Conservation (phyloP, 2,113 vertebrate species). For the Zootoca vivipara region DNA sequence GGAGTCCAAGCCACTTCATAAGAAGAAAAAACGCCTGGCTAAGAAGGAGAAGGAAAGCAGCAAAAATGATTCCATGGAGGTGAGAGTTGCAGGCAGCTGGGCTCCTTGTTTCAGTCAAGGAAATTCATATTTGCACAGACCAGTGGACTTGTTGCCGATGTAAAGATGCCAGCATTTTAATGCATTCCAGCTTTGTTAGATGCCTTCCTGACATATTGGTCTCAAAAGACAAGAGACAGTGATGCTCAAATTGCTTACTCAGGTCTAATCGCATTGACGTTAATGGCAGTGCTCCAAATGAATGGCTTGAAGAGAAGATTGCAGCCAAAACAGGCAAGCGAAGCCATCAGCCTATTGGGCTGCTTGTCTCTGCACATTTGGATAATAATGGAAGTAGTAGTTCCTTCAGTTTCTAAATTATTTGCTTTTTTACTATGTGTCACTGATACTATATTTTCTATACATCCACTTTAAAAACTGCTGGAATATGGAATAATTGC, state of each 20-base stretch:
- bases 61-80: slow-evolving; percentile 85
- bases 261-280: background rate
- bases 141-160: background rate
- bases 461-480: background rate
- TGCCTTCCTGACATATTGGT: background rate
- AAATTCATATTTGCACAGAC: background rate
- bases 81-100: slow-evolving; percentile 57
- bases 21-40: slow-evolving; percentile 96
- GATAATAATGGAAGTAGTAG: background rate
- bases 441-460: background rate
- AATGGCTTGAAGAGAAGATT: background rate
- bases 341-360: background rate
- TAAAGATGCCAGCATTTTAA: background rate
- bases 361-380: background rate
- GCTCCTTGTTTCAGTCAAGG: background rate
- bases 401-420: background rate
- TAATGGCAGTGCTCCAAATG: background rate
- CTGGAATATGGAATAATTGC: background rate
- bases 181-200: background rate
- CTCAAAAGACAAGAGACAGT: background rate
- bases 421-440: background rate
- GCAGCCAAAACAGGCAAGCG: background rate
- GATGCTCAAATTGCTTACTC: background rate
- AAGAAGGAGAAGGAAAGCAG: slow-evolving; percentile 85
- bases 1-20: slow-evolving; percentile 96